A percentile compares a stretch with the other conserved stretches of the same genome.
These are phyloP conservation scores for Centropus bengalensis DNA, from an alignment of 2,113 vertebrate species.

Conservation along the genomic window DNA sequence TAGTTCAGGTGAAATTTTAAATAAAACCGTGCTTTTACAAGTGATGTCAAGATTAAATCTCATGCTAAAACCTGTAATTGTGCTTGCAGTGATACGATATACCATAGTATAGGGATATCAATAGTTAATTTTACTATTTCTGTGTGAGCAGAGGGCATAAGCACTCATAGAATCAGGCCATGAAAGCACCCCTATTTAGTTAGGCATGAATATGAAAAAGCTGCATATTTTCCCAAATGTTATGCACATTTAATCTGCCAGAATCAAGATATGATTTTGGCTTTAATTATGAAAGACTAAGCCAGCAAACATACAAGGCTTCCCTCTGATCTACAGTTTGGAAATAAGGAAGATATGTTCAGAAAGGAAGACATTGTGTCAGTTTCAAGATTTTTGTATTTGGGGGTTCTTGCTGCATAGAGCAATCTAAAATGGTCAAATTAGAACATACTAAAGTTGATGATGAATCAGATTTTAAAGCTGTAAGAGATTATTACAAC, in stretches of 20 bases:
- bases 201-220: conserved; percentile 57
- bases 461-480: not conserved
- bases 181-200: not conserved
- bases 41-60: not conserved
- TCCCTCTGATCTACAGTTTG: conserved; percentile 56
- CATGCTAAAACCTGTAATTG: not conserved
- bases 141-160: conserved; percentile 21
- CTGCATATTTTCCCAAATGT: conserved; percentile 63
- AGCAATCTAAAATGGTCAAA: not conserved
- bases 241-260: conserved; percentile 53
- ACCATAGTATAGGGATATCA: not conserved
- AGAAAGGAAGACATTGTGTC: not conserved
- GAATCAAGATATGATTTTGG: conserved; percentile 59
- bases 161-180: conserved; percentile 38
- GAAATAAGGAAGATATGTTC: conserved; percentile 53
- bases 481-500: not conserved
- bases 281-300: conserved; percentile 27
- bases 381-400: not conserved
- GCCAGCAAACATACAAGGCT: conserved; percentile 51
- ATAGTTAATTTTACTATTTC: conserved; percentile 10
- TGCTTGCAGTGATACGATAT: not conserved
- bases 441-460: not conserved
- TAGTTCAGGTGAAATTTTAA: conserved; percentile 26
- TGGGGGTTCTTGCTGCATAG: not conserved
- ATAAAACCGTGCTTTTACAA: not conserved